Percentiles rank a stretch among this genome's conserved stretches.
Conservation (phyloP, 2,797 vertebrate genomes). For the Pelochelys cantorii region DNA sequence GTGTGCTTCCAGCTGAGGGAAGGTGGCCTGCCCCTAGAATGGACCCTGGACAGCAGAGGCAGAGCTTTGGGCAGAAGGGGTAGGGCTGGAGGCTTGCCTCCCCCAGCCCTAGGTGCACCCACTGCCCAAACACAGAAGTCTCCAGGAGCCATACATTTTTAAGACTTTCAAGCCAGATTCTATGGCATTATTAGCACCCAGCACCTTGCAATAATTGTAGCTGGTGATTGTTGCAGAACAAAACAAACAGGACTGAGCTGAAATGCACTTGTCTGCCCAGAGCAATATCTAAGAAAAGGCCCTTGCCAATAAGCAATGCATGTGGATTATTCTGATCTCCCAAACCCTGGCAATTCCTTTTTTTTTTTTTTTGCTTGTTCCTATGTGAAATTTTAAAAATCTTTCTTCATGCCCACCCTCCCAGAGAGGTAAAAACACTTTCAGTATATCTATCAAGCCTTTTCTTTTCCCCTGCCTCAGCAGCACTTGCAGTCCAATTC, state of each 20-base stretch:
- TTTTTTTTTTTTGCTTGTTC: background rate
- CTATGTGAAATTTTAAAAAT: background rate
- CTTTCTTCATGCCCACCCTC: background rate
- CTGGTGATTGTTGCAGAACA: background rate
- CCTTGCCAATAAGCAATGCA: rapidly evolving
- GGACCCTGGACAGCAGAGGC: no score
- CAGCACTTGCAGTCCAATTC: conserved; percentile 27
- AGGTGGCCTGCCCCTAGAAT: no score
- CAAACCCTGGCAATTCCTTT: background rate
- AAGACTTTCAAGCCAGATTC: background rate
- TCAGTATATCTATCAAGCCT: background rate
- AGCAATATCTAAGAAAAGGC: background rate
- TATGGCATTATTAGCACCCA: background rate
- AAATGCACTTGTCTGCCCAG: background rate
- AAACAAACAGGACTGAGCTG: background rate
- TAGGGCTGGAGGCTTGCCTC: no score
- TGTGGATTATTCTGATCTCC: background rate
- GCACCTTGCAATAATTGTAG: background rate
- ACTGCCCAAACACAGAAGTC: background rate
- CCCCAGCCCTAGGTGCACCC: no score
- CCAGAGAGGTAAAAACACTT: background rate
- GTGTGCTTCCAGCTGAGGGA: no score
- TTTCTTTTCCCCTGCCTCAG: background rate
- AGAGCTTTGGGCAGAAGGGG: no score
- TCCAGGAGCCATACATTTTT: background rate